Conservation (phyloP, 2,797 vertebrate species). For the Gymnothorax javanicus region DNA sequence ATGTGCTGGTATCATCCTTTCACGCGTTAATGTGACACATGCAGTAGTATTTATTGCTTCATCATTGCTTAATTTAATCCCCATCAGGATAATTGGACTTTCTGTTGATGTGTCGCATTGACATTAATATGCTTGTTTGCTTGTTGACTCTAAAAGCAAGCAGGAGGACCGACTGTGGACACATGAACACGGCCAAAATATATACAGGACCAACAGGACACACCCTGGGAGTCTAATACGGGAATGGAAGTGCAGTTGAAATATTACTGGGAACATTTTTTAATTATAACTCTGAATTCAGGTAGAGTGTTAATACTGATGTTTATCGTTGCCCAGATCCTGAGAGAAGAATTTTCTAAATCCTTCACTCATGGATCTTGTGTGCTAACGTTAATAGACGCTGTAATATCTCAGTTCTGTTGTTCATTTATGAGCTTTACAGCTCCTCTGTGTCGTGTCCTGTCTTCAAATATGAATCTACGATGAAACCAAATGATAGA, state of each 20-base stretch:
- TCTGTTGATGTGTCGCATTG: no score
- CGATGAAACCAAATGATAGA: not conserved
- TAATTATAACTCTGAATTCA: not conserved
- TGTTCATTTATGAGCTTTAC: not conserved
- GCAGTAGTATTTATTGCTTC: no score
- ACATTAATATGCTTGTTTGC: no score
- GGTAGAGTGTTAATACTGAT: not conserved
- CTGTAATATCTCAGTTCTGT: not conserved
- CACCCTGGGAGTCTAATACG: not conserved
- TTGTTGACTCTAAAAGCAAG: no score
- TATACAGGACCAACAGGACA: not conserved
- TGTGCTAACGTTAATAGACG: not conserved
- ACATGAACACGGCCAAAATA: not conserved
- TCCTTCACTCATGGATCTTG: not conserved
- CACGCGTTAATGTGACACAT: no score
- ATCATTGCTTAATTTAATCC: no score
- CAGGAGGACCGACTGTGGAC: not conserved
- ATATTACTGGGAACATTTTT: not conserved
- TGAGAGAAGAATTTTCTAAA: not conserved
- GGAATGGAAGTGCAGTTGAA: not conserved
- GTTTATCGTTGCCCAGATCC: not conserved
- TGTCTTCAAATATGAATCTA: slow-evolving; percentile 2
- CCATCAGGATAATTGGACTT: no score
- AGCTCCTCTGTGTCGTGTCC: not conserved
- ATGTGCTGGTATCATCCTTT: no score